Evolutionary conservation across 2,888 invertebrate species (phyloP).

Genomic region (Pseudococcus longispinus): DNA sequence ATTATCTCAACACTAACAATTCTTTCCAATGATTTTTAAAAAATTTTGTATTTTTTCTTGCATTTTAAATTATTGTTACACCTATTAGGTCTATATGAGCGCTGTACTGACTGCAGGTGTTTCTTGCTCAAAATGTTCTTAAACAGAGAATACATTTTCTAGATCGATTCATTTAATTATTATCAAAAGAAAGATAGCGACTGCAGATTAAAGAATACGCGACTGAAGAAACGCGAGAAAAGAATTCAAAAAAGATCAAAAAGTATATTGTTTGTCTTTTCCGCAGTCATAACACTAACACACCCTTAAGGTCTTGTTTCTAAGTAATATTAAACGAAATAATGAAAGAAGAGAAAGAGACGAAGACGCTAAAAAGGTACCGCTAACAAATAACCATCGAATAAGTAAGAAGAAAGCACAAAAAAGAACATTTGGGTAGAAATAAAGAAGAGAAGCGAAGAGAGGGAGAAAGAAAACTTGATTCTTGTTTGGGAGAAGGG

Average conservation of each 20-base stretch:
- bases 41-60: no score
- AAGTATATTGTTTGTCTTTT: conserved; percentile 26
- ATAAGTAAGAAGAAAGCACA: background rate
- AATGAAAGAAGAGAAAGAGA: background rate
- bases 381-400: background rate
- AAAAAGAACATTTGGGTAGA: background rate
- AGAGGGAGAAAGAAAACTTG: background rate
- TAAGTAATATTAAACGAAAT: conserved; percentile 28
- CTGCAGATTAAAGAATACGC: background rate
- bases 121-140: no score
- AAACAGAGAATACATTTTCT: background rate
- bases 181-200: background rate
- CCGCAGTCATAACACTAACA: background rate
- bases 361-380: background rate
- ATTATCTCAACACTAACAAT: no score
- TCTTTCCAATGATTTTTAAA: no score
- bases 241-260: background rate
- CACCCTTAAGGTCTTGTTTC: conserved; percentile 7
- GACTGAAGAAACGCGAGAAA: background rate
- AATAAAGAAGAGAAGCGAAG: background rate
- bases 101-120: no score
- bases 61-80: no score
- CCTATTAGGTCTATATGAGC: no score
- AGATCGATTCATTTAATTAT: background rate
- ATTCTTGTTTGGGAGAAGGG: background rate